These are phyloP conservation scores for Petrophora chlorosata DNA, from an alignment of 2,888 invertebrate species.

Conservation along the genomic window DNA sequence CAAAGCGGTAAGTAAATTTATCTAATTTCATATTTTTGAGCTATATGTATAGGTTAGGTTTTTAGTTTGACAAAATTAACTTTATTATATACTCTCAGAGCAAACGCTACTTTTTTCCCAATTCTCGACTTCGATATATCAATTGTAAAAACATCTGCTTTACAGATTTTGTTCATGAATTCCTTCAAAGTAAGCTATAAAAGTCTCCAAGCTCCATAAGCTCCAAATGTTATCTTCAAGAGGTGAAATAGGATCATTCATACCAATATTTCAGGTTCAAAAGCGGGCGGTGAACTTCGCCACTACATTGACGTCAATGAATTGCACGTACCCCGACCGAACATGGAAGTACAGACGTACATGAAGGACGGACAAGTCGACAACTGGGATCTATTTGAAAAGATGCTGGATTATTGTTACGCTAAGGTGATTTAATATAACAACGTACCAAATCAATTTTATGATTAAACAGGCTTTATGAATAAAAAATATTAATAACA, in stretches of 20 bases:
- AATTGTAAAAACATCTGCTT: too few relatives aligned
- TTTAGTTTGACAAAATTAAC: not conserved
- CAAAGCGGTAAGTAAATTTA: constrained; percentile 66
- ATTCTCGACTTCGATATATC: too few relatives aligned
- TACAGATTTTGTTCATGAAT: too few relatives aligned
- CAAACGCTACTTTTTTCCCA: too few relatives aligned
- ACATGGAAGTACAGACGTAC: constrained; percentile 93
- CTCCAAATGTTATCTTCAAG: too few relatives aligned
- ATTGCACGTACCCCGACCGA: constrained; percentile 94
- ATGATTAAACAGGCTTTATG: too few relatives aligned
- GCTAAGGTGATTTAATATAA: constrained; percentile 84
- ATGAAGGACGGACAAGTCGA: constrained; percentile 99
- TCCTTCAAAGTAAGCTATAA: too few relatives aligned
- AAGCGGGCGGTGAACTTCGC: constrained; percentile 79
- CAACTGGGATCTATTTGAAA: constrained; percentile 99
- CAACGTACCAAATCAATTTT: not conserved
- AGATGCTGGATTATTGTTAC: constrained; percentile 97
- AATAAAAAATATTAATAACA: too few relatives aligned
- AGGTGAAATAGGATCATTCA: too few relatives aligned
- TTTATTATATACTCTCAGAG: too few relatives aligned
- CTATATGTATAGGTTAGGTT: not conserved
- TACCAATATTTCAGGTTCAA: constrained; percentile 54
- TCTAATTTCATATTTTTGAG: not conserved
- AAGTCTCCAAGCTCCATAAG: too few relatives aligned
- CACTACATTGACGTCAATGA: constrained; percentile 97